Percentiles rank a stretch among this genome's conserved stretches.
phyloP scores from a whole-genome alignment of 2,888 invertebrate genomes.

The Cylindroiulus punctatus region DNA sequence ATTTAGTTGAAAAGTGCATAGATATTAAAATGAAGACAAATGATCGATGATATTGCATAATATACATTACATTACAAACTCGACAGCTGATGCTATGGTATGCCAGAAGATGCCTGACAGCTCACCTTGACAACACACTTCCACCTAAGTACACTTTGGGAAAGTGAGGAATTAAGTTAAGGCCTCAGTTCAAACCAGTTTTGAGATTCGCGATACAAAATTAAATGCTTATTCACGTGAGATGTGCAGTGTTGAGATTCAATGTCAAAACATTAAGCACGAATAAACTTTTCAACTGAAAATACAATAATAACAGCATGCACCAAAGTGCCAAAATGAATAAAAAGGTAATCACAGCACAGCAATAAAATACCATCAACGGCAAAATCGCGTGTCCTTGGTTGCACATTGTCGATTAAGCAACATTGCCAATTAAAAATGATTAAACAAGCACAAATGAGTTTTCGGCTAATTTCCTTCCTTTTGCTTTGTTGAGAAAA shows the following conservation, averaged over 20 bases:
- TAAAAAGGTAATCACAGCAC: background rate
- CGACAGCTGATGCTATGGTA: background rate
- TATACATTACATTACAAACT: slow-evolving; percentile 14
- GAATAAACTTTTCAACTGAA: background rate
- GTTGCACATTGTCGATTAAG: background rate
- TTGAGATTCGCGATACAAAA: background rate
- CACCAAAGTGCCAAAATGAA: background rate
- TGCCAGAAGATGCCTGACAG: background rate
- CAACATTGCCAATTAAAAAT: background rate
- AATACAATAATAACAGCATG: background rate
- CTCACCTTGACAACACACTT: background rate
- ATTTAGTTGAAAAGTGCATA: slow-evolving; percentile 12
- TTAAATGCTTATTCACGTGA: background rate
- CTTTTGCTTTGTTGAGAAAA: background rate
- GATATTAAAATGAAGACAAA: slow-evolving; percentile 30
- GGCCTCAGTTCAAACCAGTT: slow-evolving; percentile 43
- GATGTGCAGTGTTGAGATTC: background rate
- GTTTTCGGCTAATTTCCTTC: background rate
- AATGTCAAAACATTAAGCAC: background rate
- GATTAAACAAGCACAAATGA: background rate
- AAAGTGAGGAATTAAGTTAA: slow-evolving; percentile 3
- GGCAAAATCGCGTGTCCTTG: background rate
- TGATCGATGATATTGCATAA: slow-evolving; percentile 34
- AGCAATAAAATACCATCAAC: background rate
- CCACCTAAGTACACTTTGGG: slow-evolving; percentile 34